Conservation (phyloP, 2,113 vertebrate species). For the Poeciliopsis turrubarensis region DNA sequence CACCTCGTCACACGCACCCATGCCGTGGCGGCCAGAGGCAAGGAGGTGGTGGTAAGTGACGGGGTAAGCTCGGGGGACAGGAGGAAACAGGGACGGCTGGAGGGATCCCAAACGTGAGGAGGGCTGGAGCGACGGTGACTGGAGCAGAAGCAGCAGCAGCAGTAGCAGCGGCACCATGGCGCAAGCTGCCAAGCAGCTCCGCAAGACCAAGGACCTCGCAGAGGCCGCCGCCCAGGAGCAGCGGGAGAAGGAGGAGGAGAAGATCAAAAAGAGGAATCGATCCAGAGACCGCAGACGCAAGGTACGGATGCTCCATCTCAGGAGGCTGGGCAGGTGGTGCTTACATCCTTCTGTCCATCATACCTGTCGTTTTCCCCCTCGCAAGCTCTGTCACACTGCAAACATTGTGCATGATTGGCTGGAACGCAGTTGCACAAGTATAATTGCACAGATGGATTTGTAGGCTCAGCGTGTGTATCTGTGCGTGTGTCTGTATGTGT, state of each 20-base stretch:
- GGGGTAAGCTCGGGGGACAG: conserved; percentile 40
- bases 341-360: conserved; percentile 23
- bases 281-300: conserved; percentile 95
- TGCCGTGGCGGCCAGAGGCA: conserved; percentile 61
- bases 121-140: conserved; percentile 62
- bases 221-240: conserved; percentile 94
- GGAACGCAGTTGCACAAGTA: conserved; percentile 49
- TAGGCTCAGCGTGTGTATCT: conserved; percentile 41
- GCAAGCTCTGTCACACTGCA: conserved; percentile 13
- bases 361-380: conserved; percentile 15
- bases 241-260: conserved; percentile 95
- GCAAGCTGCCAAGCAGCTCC: conserved; percentile 97
- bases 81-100: conserved; percentile 59
- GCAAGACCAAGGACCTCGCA: conserved; percentile 97
- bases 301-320: conserved; percentile 77
- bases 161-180: conserved; percentile 87
- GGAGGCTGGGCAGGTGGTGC: conserved; percentile 38
- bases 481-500: conserved; percentile 21
- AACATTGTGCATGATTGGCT: conserved; percentile 38
- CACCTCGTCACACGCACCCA: conserved; percentile 62
- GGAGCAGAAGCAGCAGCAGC: conserved; percentile 43
- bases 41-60: conserved; percentile 53
- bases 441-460: conserved; percentile 54
- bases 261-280: conserved; percentile 91
- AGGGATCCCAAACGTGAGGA: conserved; percentile 41